These are phyloP conservation scores for Tineola bisselliella DNA, from an alignment of 2,888 invertebrate species.

Conservation along the genomic window DNA sequence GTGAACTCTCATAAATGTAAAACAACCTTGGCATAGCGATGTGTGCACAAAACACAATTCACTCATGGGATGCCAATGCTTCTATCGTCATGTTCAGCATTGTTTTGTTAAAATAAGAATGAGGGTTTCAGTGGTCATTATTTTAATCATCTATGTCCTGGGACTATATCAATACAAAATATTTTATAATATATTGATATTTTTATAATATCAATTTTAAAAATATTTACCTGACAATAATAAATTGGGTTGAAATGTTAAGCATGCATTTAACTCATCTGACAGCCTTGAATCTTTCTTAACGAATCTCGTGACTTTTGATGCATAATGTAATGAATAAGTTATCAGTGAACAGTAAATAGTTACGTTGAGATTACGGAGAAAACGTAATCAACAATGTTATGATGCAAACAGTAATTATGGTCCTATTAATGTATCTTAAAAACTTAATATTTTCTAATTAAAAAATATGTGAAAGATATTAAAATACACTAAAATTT, in stretches of 20 bases:
- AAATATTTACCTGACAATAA: too few relatives aligned
- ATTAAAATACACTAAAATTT: too few relatives aligned
- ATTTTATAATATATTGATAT: too few relatives aligned
- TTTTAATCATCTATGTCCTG: too few relatives aligned
- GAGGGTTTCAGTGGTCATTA: too few relatives aligned
- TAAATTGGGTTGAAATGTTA: too few relatives aligned
- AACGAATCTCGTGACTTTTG: not conserved
- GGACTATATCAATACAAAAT: too few relatives aligned
- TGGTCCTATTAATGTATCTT: not conserved
- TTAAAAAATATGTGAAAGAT: too few relatives aligned
- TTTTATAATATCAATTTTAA: too few relatives aligned
- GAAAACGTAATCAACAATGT: not conserved
- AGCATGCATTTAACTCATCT: not conserved
- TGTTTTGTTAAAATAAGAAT: not conserved
- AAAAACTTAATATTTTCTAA: too few relatives aligned
- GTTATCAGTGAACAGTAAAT: not conserved
- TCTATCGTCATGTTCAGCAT: not conserved
- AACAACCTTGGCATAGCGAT: not conserved
- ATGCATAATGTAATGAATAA: not conserved
- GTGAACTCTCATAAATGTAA: not conserved
- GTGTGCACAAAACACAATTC: not conserved
- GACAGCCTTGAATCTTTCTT: not conserved
- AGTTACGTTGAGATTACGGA: not conserved
- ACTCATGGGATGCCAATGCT: not conserved
- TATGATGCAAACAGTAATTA: not conserved